Evolutionary conservation across 2,797 vertebrate genomes (phyloP).

Genomic region (Vespertilio murinus): DNA sequence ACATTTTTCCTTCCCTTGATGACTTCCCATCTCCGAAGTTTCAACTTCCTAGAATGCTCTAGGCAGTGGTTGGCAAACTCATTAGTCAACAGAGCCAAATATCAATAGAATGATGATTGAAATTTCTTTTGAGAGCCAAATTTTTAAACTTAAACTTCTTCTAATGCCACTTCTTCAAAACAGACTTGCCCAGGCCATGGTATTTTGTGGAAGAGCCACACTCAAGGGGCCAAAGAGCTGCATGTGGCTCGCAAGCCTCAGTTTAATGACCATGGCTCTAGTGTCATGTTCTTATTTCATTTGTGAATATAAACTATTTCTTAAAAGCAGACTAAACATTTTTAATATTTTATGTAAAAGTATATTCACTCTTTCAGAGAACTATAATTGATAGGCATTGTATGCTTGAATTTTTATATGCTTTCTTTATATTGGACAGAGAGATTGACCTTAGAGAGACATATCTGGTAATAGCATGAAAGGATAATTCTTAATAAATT

Average conservation of each 20-base stretch:
- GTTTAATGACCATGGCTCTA: background rate
- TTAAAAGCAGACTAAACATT: slow-evolving; percentile 45
- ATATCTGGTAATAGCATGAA: background rate
- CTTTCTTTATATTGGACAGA: slow-evolving; percentile 22
- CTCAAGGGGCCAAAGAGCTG: too few species aligned
- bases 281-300: background rate
- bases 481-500: slow-evolving; percentile 58
- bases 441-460: slow-evolving; percentile 49
- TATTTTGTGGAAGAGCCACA: too few species aligned
- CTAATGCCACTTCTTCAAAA: too few species aligned
- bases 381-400: slow-evolving; percentile 11
- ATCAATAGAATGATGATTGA: too few species aligned
- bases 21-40: slow-evolving; percentile 19
- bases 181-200: too few species aligned
- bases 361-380: slow-evolving; percentile 28
- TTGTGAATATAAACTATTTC: slow-evolving; percentile 37
- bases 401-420: slow-evolving; percentile 23
- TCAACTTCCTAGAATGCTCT: background rate
- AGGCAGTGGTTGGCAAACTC: background rate
- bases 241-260: too few species aligned
- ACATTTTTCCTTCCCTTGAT: background rate
- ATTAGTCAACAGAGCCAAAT: too few species aligned
- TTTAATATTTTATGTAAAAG: slow-evolving; percentile 55
- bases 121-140: too few species aligned
- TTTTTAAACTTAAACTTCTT: too few species aligned